Percentiles rank a stretch among this genome's conserved stretches.
phyloP scores from a whole-genome alignment of 2,797 vertebrate genomes.

The Carapus acus region DNA sequence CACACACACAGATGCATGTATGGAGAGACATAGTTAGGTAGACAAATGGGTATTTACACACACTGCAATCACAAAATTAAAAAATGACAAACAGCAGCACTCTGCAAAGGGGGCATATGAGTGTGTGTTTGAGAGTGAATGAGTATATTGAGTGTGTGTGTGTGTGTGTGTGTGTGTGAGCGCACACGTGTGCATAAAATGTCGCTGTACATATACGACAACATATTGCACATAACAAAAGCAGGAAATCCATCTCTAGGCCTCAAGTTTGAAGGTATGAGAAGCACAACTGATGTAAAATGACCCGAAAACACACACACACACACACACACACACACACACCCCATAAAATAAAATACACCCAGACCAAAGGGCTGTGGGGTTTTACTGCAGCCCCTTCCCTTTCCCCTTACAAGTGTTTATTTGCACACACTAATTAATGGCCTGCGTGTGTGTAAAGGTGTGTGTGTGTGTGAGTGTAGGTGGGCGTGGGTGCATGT shows the following conservation, averaged over 20 bases:
- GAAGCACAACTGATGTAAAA: slow-evolving; percentile 33
- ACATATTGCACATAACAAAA: slow-evolving; percentile 61
- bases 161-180: slow-evolving; percentile 14
- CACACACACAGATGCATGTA: slow-evolving; percentile 4
- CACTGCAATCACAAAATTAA: neutral
- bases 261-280: slow-evolving; percentile 54
- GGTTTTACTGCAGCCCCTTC: slow-evolving; percentile 64
- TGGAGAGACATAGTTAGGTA: slow-evolving; percentile 30
- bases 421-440: slow-evolving; percentile 72
- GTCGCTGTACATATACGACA: slow-evolving; percentile 32
- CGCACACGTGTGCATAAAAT: slow-evolving; percentile 17
- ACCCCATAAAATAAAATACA: slow-evolving; percentile 55
- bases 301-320: no score
- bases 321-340: no score
- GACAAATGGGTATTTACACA: slow-evolving; percentile 15
- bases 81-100: slow-evolving; percentile 31
- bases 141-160: no score
- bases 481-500: slow-evolving; percentile 41
- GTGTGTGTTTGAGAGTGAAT: slow-evolving; percentile 7
- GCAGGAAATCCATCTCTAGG: slow-evolving; percentile 69
- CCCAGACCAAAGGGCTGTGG: slow-evolving; percentile 57
- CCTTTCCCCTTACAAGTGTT: slow-evolving; percentile 67
- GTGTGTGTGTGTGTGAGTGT: slow-evolving; percentile 18
- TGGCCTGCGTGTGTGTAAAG: slow-evolving; percentile 45
- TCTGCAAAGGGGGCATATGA: slow-evolving; percentile 17